Conservation (phyloP, 2,797 vertebrate species). For the Luscinia megarhynchos region DNA sequence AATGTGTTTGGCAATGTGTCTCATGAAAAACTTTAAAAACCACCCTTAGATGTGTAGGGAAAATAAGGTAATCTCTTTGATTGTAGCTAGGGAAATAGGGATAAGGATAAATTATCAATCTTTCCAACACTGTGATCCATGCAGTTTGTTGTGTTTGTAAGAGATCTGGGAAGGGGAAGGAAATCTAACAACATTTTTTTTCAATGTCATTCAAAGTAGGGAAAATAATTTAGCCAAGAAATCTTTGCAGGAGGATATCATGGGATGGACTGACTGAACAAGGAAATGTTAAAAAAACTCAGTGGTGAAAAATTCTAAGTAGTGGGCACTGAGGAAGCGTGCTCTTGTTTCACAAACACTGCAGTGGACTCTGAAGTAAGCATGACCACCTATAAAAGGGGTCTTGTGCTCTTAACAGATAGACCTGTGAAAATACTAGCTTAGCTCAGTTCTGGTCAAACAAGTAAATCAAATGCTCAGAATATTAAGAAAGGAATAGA, state of each 20-base stretch:
- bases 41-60: neutral
- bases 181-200: neutral
- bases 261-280: neutral
- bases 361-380: neutral
- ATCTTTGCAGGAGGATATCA: neutral
- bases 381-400: neutral
- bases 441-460: neutral
- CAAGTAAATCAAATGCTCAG: neutral
- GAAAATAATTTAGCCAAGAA: neutral
- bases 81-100: neutral
- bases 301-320: neutral
- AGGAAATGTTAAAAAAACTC: neutral
- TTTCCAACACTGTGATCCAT: neutral
- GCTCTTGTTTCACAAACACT: neutral
- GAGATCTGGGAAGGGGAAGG: neutral
- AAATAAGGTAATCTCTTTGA: neutral
- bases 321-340: neutral
- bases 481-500: neutral
- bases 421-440: neutral
- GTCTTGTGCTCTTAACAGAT: neutral
- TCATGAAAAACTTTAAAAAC: neutral
- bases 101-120: neutral
- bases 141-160: neutral
- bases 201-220: neutral
- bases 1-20: neutral